Base-by-base conservation (phyloP, 2,113 vertebrate species). In the Seriola aureovittata region DNA sequence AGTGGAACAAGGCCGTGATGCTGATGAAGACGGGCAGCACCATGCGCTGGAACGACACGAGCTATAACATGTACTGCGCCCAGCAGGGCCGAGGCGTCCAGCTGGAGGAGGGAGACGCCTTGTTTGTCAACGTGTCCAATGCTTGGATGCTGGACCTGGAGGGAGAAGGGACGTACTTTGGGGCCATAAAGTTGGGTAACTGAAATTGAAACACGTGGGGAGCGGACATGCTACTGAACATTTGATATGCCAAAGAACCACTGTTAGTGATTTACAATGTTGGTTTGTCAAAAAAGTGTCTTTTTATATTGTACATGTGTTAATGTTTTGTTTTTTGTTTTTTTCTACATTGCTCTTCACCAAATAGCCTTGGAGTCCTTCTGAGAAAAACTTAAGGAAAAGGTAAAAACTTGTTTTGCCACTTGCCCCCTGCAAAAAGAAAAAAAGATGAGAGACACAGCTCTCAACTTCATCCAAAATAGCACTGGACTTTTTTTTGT, bases 61-160 rank as follows among this genome's bases (percentile, higher is more conserved):
- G 96, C 75, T 98, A 96, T 71, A 97, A 98, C 94, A 98, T 99
- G 94, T 98, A 98, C 92, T 99, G 97, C 63, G 96, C 97, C 81
- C 97, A 98, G 16, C 96, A 98, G 72, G 97, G 98, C 75, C 96
- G 97, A 0, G 96, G 97, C 70, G 96, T 98, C 71, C 96, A 90
- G 62, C 91, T 99, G 64, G 96, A 94, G 11, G 86, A 91, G 0
- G 96, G 96, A 0, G 98, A 99, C 63, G 93, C 96, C 80, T 92
- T 99, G 88, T 97, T 89, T 60, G 94, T 99, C 32, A 96, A 96
- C 14, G 97, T 98, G 23, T 98, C 97, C 76, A 97, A 98, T 32
- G 95, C 97, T 0, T 96, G 96, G 85, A 85, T 99, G 73, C 78
- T 99, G 88, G 98, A 99, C 92, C 96, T 91, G 3, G 96, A 96